Evolutionary conservation across 2,797 vertebrate species (phyloP), one percentile per base, ranked within the genome.

Genomic region (Typhlichthys subterraneus): DNA sequence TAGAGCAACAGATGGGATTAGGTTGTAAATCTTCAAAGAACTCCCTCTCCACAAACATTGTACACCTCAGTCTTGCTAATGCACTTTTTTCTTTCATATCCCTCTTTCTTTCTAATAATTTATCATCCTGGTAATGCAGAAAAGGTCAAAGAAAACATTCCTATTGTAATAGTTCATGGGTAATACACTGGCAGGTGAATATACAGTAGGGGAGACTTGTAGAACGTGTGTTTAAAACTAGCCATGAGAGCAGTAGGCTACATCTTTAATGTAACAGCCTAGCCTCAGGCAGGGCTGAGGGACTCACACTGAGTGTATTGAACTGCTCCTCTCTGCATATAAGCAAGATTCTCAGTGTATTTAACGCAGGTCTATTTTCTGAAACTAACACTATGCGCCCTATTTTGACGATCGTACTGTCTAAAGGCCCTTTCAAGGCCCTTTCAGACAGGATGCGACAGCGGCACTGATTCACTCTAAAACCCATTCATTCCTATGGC

Each of bases 1-100:
- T 69, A 80, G 81, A 82, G 73, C 80, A 77, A 83, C 77, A 83
- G 85, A 81, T 70, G 63, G 89, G 89, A 92, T 92, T 92, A 91
- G 81, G 56, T 59, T 75, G 70, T 61, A 85, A 88, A 77, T 88
- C 90, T 89, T 91, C 90, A 91, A 90, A 91, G 87, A 82, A 65
- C 69, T 68, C 80, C 67, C 76, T 79, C 78, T 85, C 69, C 55
- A 47, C 80, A 58, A 80, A 77, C 81, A 83, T 82, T 59, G 80
- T 74, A 77, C 64, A 72, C 74, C 83, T 83, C 82, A 81, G 59
- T 81, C 70, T 70, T 71, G 29, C 63, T 79, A 87, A 86, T 85
- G 67, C 83, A 66, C 63, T 84, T 83, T 85, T 75, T 67, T 77
- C 76, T 75, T 58, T 49, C 59, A 69, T 52, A 63, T 70, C 67